Percentiles rank a stretch among this genome's conserved stretches.
Evolutionary conservation across 1,140 invertebrate species (phyloP).

Genomic region (Stegodyphus mimosarum): DNA sequence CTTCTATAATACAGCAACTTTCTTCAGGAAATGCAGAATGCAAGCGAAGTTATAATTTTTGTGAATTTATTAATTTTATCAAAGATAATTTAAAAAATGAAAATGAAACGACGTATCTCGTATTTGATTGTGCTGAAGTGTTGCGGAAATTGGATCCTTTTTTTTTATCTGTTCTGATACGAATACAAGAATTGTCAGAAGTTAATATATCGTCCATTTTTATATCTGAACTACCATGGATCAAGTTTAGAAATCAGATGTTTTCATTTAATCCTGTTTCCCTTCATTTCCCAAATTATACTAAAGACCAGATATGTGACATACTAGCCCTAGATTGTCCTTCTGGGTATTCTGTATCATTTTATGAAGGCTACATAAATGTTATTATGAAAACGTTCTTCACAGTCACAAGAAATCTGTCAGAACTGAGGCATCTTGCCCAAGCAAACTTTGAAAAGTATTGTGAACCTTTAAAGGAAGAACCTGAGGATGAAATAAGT

Average conservation of each 20-base stretch:
- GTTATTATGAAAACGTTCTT: constrained; percentile 85
- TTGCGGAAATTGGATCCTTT: constrained; percentile 24
- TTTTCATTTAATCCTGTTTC: constrained; percentile 80
- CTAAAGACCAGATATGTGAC: constrained; percentile 79
- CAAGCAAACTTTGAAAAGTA: constrained; percentile 76
- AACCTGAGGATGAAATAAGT: constrained; percentile 73
- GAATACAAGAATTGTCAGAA: constrained; percentile 64
- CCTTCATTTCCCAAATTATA: constrained; percentile 85
- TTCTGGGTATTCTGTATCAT: constrained; percentile 69
- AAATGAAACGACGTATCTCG: constrained; percentile 24
- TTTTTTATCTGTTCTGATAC: neutral
- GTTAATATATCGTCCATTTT: constrained; percentile 81
- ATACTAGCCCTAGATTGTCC: constrained; percentile 74
- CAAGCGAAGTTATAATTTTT: constrained; percentile 10
- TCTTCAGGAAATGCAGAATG: neutral
- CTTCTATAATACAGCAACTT: constrained; percentile 75
- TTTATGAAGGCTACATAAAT: constrained; percentile 83
- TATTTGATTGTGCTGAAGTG: constrained; percentile 46
- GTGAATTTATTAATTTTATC: constrained; percentile 69
- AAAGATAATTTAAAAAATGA: neutral
- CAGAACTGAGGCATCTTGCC: constrained; percentile 75
- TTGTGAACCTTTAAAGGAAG: constrained; percentile 77
- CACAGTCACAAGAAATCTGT: constrained; percentile 81
- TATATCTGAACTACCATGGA: constrained; percentile 82
- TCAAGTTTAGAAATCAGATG: constrained; percentile 77